These are phyloP conservation scores for Lindbergichthys nudifrons DNA, from an alignment of 2,797 vertebrate species.

Conservation along the genomic window DNA sequence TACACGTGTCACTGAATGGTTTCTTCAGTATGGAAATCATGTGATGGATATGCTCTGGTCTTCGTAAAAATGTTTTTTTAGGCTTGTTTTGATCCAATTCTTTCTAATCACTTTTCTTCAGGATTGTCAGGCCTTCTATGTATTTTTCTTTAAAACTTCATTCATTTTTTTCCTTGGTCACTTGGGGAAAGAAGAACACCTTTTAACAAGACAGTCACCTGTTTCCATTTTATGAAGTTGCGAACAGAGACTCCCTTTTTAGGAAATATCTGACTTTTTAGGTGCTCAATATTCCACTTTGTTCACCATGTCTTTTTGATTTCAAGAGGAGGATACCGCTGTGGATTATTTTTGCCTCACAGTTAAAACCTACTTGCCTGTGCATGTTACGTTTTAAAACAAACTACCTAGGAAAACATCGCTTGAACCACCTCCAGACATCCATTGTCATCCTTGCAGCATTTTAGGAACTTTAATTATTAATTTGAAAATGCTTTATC, in stretches of 20 bases:
- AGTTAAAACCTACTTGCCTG: no score
- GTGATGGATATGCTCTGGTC: not conserved
- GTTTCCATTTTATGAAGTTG: not conserved
- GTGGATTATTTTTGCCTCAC: no score
- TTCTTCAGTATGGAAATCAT: not conserved
- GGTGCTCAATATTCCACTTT: not conserved
- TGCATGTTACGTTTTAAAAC: no score
- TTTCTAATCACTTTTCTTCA: not conserved
- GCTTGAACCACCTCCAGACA: no score
- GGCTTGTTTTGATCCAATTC: not conserved
- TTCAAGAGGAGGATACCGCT: no score
- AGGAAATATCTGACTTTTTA: not conserved
- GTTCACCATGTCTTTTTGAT: not conserved
- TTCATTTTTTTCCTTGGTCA: not conserved
- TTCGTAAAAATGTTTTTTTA: not conserved
- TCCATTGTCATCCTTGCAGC: no score
- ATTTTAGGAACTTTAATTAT: no score
- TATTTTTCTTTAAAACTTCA: not conserved
- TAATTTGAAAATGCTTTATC: no score
- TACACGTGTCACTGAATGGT: not conserved
- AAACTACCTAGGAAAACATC: no score
- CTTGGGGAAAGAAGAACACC: conserved; percentile 10
- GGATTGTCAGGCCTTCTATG: not conserved
- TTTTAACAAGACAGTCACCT: not conserved
- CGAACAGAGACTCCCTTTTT: not conserved